Base-by-base conservation (phyloP, 2,113 vertebrate genomes). In the Percina caprodes region DNA sequence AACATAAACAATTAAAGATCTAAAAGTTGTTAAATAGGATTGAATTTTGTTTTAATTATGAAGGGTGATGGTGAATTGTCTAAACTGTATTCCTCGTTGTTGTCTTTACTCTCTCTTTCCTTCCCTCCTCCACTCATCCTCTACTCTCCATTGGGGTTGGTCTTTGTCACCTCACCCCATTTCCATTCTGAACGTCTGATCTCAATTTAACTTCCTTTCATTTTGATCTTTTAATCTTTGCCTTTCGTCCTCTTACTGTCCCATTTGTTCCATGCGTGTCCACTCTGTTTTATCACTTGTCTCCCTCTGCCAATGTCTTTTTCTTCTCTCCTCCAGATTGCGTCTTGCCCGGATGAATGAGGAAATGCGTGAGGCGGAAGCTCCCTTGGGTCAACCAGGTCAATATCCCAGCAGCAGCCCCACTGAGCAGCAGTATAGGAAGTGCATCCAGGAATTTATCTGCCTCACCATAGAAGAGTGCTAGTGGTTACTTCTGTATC, bases 401-500 rank as follows among this genome's bases (percentile, higher is more conserved):
- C 97, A 97, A 97, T 98, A 97, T 91, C 96, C 95, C 54, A 96
- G 94, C 95, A 97, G 96, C 92, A 98, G 96, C 85, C 97, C 97
- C 91, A 99, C 98, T 66, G 97, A 99, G 93, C 97, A 97, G 95
- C 98, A 99, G 94, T 99, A 98, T 91, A 98, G 94, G 87, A 99
- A 97, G 74, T 98, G 98, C 93, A 98, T 98, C 93, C 97, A 98
- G 92, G 98, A 99, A 91, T 99, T 99, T 93, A 99, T 99, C 92
- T 97, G 97, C 93, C 96, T 98, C 91, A 93, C 91, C 51, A 95
- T 95, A 92, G 95, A 95, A 0, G 94, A 95, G 51, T 94, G 93
- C 90, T 95, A 95, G 92, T 85, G 79, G 75, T 84, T 58, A 63
- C 78, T 63, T 69, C 70, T 74, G 51, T 73, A 63, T 49, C 35